Evolutionary conservation across 2,888 invertebrate species (phyloP).

Genomic region (Cataglyphis altisquamis): DNA sequence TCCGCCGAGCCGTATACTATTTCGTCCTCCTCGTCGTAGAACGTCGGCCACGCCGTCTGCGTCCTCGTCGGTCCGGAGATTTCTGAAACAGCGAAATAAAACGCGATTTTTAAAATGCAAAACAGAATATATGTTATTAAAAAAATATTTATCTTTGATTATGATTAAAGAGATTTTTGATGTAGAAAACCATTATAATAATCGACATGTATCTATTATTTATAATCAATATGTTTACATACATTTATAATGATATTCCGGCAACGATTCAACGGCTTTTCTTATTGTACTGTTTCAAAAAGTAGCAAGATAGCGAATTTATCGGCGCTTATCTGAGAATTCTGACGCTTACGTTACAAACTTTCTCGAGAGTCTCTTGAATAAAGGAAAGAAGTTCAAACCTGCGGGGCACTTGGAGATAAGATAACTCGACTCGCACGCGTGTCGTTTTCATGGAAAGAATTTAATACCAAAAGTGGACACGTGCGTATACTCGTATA

Average conservation of each 20-base stretch:
- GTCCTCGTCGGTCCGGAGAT: constrained; percentile 90
- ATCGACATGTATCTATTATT: background rate
- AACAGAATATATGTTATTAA: background rate
- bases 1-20: constrained; percentile 86
- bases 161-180: background rate
- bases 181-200: no score
- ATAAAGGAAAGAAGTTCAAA: constrained; percentile 34
- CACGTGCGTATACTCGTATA: background rate
- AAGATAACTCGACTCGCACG: constrained; percentile 1
- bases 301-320: constrained; percentile 17
- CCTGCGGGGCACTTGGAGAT: background rate
- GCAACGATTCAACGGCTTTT: background rate
- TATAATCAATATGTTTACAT: background rate
- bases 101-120: background rate
- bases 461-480: constrained; percentile 11
- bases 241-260: background rate
- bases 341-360: constrained; percentile 24
- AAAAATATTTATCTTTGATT: background rate
- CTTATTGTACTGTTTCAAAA: background rate
- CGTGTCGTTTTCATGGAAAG: background rate
- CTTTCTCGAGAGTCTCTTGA: constrained; percentile 32
- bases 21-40: constrained; percentile 91
- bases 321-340: constrained; percentile 21
- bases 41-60: constrained; percentile 86
- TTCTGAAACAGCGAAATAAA: constrained; percentile 87